Evolutionary conservation across 2,797 vertebrate species (phyloP).

Genomic region (Hypotaenidia okinawae): DNA sequence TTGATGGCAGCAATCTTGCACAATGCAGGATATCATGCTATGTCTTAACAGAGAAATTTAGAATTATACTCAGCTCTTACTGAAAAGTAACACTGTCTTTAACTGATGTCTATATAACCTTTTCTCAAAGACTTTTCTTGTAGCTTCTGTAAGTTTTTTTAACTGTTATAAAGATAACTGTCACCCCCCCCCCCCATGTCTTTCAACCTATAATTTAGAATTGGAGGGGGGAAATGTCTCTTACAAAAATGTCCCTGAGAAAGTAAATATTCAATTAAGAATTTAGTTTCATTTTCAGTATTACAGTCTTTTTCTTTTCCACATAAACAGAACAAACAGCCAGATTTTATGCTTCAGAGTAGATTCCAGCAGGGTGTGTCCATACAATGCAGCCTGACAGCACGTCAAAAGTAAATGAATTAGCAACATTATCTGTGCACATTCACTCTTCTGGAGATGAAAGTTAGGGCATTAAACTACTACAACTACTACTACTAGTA

Average conservation of each 20-base stretch:
- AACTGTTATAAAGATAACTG: not conserved
- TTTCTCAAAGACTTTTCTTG: not conserved
- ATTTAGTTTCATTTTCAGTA: not conserved
- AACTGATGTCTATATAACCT: not conserved
- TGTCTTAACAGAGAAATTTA: not conserved
- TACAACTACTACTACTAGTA: no score
- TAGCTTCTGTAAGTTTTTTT: not conserved
- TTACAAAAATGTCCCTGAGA: not conserved
- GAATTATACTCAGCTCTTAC: not conserved
- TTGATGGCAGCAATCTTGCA: not conserved
- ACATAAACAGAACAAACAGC: not conserved
- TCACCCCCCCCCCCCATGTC: no score
- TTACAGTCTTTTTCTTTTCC: not conserved
- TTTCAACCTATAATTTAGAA: not conserved
- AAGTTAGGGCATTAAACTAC: not conserved
- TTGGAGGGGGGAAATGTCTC: not conserved
- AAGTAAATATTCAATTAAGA: not conserved
- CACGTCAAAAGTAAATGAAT: not conserved
- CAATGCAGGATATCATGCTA: not conserved
- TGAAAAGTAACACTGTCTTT: not conserved
- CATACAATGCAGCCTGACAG: not conserved
- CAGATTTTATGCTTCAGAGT: not conserved
- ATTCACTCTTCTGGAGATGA: not conserved
- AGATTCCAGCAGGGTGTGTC: not conserved
- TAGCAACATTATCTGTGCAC: not conserved